Base-by-base conservation (phyloP, 2,888 invertebrate genomes). In the Chloroclystis v-ata region DNA sequence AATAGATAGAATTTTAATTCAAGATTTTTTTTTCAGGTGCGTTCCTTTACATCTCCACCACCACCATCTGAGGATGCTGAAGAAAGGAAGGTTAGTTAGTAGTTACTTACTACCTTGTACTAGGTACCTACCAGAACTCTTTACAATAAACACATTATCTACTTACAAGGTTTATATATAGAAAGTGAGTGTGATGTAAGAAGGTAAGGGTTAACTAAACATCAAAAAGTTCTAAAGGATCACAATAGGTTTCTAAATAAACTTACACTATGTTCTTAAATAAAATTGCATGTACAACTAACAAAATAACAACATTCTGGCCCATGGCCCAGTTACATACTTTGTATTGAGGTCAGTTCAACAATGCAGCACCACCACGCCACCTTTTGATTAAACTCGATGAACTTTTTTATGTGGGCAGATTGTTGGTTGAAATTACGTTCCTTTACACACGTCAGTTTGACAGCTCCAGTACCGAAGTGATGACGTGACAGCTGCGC, bases 401-500 rank as follows among this genome's bases (percentile, higher is more conserved):
- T 30, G 42, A 49, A 55, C 38, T 53, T 54, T 37, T 11, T 38
- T 39, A 28, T 47, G 51, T 28, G 12, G 10, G 11, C 37, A 28
- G 16, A 20, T n/a, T 35, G 39, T 40, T 48, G 29, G 43, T 35
- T 32, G 11, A 25, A 37, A 37, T 41, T 47, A 50, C 54, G 57
- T 56, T 57, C 55, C 54, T 45, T 53, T 54, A 63, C 67, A 63
- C 50, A 63, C 69, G 72, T 70, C 10, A 5, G n/a, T 30, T 20
- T 16, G 35, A 35, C 12, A 6, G 10, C 10, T 32, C 75, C 74
- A 28, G 9, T 1, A 28, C 75, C 75, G 29, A 49, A 41, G 29
- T 84, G 85, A 80, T 87, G 86, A 87, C 86, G 86, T 87, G 85
- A 82, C 80, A 13, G 46, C 45, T 77, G 70, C 72, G 67, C 65